These are phyloP conservation scores for Agapostemon virescens DNA, from an alignment of 2,888 invertebrate genomes.

Conservation along the genomic window DNA sequence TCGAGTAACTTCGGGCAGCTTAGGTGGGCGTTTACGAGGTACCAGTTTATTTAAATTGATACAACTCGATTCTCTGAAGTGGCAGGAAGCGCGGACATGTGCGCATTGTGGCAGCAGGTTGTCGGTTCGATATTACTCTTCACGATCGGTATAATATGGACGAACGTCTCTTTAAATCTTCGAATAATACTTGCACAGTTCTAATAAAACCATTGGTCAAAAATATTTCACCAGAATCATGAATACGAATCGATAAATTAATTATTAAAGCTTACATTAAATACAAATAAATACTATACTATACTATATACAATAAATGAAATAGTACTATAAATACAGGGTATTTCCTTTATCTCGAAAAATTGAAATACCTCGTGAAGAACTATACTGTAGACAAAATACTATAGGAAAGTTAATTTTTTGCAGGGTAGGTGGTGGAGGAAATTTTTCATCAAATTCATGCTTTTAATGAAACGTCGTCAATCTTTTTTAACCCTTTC, in stretches of 20 bases:
- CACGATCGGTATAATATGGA: background rate
- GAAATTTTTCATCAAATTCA: too few species aligned
- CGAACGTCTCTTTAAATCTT: background rate
- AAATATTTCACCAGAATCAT: background rate
- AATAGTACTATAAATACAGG: too few species aligned
- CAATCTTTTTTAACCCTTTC: too few species aligned
- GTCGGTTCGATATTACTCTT: background rate
- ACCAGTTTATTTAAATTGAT: slow-evolving; percentile 55
- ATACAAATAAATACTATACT: too few species aligned
- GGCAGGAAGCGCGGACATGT: slow-evolving; percentile 26
- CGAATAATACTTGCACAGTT: background rate
- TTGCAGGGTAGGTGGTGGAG: too few species aligned
- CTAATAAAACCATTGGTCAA: fast-evolving
- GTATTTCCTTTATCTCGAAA: too few species aligned
- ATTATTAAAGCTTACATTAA: background rate
- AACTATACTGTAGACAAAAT: too few species aligned
- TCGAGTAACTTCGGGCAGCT: slow-evolving; percentile 25
- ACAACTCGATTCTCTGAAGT: slow-evolving; percentile 37
- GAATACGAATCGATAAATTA: background rate
- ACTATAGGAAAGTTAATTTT: too few species aligned
- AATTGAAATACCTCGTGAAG: too few species aligned
- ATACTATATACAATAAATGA: too few species aligned
- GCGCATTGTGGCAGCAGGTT: slow-evolving; percentile 41
- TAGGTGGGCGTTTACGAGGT: slow-evolving; percentile 57
- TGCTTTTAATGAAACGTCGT: too few species aligned